Evolutionary conservation across 2,888 invertebrate species (phyloP).

Genomic region (Harpagoxenus sublaevis): DNA sequence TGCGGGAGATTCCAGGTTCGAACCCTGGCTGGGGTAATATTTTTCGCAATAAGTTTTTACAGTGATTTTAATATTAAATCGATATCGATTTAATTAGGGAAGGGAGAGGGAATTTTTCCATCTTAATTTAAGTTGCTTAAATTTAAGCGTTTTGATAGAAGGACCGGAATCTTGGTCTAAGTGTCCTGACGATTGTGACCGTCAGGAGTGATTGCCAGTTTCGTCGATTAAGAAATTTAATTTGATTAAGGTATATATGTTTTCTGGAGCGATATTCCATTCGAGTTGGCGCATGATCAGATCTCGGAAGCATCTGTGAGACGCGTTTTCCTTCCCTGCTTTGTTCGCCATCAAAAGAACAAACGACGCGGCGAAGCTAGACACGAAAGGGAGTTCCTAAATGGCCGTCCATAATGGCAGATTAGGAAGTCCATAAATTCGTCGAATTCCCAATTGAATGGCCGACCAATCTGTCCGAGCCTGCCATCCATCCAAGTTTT

Average conservation of each 20-base stretch:
- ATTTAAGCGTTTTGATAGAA: too few relatives aligned
- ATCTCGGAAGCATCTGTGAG: background rate
- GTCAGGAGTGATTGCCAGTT: too few relatives aligned
- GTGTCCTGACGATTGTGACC: too few relatives aligned
- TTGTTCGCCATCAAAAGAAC: conserved; percentile 18
- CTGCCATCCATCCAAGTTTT: conserved; percentile 58
- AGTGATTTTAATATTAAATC: too few relatives aligned
- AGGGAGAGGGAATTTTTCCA: too few relatives aligned
- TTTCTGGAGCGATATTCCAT: background rate
- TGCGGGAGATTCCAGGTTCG: too few relatives aligned
- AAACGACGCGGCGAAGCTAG: conserved; percentile 25
- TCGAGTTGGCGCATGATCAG: background rate
- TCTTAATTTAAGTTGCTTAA: too few relatives aligned
- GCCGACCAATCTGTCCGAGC: conserved; percentile 67
- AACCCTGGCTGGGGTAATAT: too few relatives aligned
- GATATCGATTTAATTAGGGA: too few relatives aligned
- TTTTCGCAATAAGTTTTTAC: too few relatives aligned
- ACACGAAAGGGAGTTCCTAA: conserved; percentile 27
- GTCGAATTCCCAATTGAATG: conserved; percentile 69
- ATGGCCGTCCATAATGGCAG: conserved; percentile 52
- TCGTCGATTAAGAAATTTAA: too few relatives aligned
- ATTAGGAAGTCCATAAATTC: conserved; percentile 71
- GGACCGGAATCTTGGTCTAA: too few relatives aligned
- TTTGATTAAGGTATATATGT: background rate
- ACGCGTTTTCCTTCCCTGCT: background rate